phyloP scores from a whole-genome alignment of 2,113 vertebrate species.

The Nothocercus nigrocapillus region DNA sequence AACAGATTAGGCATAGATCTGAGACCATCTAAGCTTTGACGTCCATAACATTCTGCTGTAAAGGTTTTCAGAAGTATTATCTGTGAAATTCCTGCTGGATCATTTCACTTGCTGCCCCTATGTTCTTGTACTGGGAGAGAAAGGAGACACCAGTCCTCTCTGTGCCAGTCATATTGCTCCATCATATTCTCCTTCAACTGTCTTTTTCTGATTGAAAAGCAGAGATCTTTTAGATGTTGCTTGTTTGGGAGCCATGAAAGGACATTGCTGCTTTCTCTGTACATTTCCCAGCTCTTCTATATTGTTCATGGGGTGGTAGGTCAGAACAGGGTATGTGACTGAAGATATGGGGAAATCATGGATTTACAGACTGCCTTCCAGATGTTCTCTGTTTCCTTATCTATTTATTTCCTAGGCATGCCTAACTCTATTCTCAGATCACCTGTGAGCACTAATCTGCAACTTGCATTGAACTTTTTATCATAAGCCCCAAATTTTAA shows the following conservation, averaged over 20 bases:
- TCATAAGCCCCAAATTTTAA: neutral
- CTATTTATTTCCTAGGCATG: neutral
- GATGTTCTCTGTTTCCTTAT: neutral
- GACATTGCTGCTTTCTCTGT: neutral
- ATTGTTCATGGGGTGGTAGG: neutral
- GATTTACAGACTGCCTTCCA: neutral
- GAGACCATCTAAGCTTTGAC: neutral
- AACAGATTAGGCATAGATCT: neutral
- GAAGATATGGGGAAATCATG: neutral
- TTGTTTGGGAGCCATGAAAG: neutral
- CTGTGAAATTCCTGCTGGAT: neutral
- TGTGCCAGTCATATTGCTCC: neutral
- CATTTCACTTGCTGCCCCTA: neutral
- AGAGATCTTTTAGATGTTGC: neutral
- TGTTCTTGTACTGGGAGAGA: neutral
- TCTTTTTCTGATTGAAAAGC: neutral
- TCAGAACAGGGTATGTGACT: neutral
- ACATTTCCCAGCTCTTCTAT: neutral
- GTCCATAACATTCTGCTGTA: neutral
- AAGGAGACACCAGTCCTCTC: neutral
- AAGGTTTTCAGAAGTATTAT: neutral
- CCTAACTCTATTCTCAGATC: neutral
- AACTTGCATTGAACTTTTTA: neutral
- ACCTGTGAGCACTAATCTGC: neutral
- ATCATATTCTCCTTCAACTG: neutral